A percentile compares a stretch with the other conserved stretches of the same genome.
Evolutionary conservation across 2,888 invertebrate species (phyloP).

Genomic region (Eubasilissa splendida): DNA sequence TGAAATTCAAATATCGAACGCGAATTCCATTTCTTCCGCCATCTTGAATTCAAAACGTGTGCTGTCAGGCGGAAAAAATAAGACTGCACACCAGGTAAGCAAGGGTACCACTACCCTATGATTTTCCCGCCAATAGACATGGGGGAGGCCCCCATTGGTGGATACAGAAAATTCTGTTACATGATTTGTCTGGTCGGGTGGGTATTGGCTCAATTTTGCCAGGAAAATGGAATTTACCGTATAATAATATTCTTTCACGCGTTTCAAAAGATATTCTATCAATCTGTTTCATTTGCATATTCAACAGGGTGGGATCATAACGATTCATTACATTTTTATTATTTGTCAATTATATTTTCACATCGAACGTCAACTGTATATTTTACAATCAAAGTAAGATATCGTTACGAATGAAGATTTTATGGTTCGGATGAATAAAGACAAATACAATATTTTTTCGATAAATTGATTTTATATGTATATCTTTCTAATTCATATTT

Average conservation of each 20-base stretch:
- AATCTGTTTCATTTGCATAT: slow-evolving; percentile 38
- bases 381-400: no score
- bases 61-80: slow-evolving; percentile 3
- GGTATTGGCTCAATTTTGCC: neutral
- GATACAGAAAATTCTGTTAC: neutral
- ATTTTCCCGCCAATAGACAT: slow-evolving; percentile 13
- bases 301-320: slow-evolving; percentile 24
- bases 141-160: slow-evolving; percentile 5
- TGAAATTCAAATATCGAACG: slow-evolving; percentile 26
- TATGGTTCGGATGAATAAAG: no score
- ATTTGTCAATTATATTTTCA: no score
- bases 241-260: neutral
- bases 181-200: neutral
- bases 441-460: no score
- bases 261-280: slow-evolving; percentile 30
- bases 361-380: no score
- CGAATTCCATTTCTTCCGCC: slow-evolving; percentile 8
- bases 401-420: no score
- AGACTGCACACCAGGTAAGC: neutral
- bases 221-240: slow-evolving; percentile 5
- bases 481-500: no score
- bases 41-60: slow-evolving; percentile 15
- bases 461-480: no score
- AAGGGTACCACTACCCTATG: neutral
- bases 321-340: neutral